Evolutionary conservation across 2,797 vertebrate genomes (phyloP).

Genomic region (Lophius americanus): DNA sequence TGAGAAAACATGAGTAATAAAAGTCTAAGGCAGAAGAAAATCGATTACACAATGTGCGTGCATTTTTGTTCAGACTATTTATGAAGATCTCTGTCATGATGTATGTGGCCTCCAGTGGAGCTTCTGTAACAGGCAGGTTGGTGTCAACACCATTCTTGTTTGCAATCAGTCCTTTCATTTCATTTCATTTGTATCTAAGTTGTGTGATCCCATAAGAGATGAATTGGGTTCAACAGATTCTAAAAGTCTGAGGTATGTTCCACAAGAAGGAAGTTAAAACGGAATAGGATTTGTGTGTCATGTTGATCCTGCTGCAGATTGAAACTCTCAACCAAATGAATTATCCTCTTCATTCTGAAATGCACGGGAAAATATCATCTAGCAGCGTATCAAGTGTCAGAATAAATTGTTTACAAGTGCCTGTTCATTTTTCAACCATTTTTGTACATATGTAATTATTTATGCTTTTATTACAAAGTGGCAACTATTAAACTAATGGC

Average conservation of each 20-base stretch:
- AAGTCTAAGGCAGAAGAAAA: constrained; percentile 21
- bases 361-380: constrained; percentile 19
- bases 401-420: constrained; percentile 69
- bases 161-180: constrained; percentile 9
- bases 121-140: not conserved
- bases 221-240: constrained; percentile 17
- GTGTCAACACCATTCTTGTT: constrained; percentile 6
- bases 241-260: constrained; percentile 10
- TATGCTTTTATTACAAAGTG: constrained; percentile 61
- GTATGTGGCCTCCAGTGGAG: not conserved
- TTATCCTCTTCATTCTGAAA: constrained; percentile 5
- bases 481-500: constrained; percentile 58
- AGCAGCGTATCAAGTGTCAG: constrained; percentile 21
- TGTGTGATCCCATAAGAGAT: constrained; percentile 4
- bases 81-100: not conserved
- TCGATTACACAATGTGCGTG: constrained; percentile 1
- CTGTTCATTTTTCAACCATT: constrained; percentile 61
- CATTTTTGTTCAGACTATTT: constrained; percentile 10
- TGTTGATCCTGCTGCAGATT: constrained; percentile 19
- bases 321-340: not conserved
- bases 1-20: constrained; percentile 31
- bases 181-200: constrained; percentile 13
- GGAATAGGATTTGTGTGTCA: constrained; percentile 38
- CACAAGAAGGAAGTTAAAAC: not conserved
- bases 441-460: constrained; percentile 80